Conservation (phyloP, 2,888 invertebrate species). For the Mesoligia furuncula region DNA sequence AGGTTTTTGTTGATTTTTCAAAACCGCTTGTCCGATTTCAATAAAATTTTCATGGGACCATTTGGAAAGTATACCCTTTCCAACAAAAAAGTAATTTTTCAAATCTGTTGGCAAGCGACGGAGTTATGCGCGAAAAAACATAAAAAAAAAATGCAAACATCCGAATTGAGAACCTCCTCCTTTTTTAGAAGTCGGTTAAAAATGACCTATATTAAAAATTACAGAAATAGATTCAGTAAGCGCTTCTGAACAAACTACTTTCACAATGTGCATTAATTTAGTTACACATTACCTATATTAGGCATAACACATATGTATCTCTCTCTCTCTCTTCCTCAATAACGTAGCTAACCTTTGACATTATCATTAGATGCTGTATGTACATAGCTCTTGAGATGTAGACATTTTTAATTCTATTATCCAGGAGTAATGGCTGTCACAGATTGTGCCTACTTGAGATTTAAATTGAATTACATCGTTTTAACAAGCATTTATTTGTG, state of each 20-base stretch:
- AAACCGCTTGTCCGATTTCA: too few species aligned
- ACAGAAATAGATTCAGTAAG: neutral
- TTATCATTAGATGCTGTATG: conserved; percentile 9
- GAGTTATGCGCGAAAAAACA: too few species aligned
- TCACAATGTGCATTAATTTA: neutral
- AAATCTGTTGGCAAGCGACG: too few species aligned
- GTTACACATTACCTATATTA: neutral
- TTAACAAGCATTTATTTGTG: conserved; percentile 29
- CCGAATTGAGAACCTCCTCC: too few species aligned
- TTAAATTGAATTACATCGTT: conserved; percentile 42
- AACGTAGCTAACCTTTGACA: conserved; percentile 38
- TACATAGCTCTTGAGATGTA: conserved; percentile 2
- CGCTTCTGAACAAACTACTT: neutral
- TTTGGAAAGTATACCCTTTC: too few species aligned
- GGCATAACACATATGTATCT: neutral
- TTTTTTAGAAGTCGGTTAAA: too few species aligned
- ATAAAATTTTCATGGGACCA: too few species aligned
- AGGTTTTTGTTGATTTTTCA: too few species aligned
- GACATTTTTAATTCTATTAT: conserved; percentile 51
- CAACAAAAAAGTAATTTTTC: too few species aligned
- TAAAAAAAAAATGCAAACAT: too few species aligned
- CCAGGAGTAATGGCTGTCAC: conserved; percentile 39
- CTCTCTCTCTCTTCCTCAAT: conserved; percentile 22
- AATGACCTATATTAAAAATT: neutral
- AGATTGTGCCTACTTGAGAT: conserved; percentile 44